Evolutionary conservation across 1,140 invertebrate species (phyloP).

Genomic region (Belonocnema kinseyi): DNA sequence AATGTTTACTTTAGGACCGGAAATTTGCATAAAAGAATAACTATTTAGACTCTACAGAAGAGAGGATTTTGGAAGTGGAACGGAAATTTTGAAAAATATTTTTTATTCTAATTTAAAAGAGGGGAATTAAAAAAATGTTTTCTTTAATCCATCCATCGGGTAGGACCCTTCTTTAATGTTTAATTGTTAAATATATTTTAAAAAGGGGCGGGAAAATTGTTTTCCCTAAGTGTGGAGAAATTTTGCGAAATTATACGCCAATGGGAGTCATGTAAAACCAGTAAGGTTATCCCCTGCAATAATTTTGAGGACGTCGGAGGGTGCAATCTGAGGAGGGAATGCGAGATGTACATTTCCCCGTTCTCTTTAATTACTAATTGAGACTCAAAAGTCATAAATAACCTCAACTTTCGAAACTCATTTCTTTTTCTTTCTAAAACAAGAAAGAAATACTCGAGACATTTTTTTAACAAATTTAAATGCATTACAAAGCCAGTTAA

Average conservation of each 20-base stretch:
- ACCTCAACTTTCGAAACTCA: neutral
- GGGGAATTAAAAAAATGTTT: too few species aligned
- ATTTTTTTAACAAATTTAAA: neutral
- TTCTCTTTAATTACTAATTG: conserved; percentile 20
- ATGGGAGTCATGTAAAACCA: neutral
- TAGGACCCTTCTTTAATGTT: too few species aligned
- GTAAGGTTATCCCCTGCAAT: conserved; percentile 2
- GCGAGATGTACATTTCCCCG: neutral
- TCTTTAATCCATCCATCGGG: too few species aligned
- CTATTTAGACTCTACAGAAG: too few species aligned
- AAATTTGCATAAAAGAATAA: too few species aligned
- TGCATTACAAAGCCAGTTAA: too few species aligned
- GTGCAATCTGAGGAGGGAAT: conserved; percentile 5
- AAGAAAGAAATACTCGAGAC: neutral
- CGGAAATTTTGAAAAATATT: too few species aligned
- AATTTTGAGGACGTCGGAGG: conserved; percentile 17
- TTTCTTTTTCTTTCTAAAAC: conserved; percentile 2
- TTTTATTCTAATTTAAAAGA: too few species aligned
- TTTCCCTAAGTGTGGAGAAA: neutral
- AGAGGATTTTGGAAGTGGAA: too few species aligned
- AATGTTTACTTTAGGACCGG: too few species aligned
- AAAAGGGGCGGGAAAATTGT: too few species aligned
- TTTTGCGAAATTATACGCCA: neutral
- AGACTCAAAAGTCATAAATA: conserved; percentile 12
- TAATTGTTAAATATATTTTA: too few species aligned